Base-by-base conservation (phyloP, 92 coral and sea anemone genomes). In the Pocillopora meandrina region DNA sequence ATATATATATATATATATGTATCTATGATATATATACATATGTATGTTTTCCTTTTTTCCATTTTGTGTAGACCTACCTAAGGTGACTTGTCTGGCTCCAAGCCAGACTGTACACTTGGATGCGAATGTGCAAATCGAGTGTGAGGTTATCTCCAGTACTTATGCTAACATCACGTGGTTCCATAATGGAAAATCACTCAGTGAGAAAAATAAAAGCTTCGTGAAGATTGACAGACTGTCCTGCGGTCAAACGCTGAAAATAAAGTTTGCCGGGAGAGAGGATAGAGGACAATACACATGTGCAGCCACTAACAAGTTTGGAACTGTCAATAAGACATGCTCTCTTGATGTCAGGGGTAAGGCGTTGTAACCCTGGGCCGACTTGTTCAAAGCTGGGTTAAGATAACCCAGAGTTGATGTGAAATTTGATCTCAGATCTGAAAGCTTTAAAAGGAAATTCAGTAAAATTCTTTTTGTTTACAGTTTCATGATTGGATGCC, bases 261-360 rank as follows among this genome's bases (percentile, higher is more conserved):
- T 82, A 52, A 82, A 52, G 20, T 52, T 11, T 75, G 73, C 72
- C 0, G 56, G 10, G 71, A 42, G 31, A 12, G 49, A 12, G 8
- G 79, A 82, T 55, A 21, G 79, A 15, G 86, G 86, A 21, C 23
- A 61, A 61, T 72, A 82, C n/a, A 72, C 86, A 21, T 82, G 86
- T 56, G 42, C 16, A 21, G 79, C 73, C 12, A 59, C 72, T 36
- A 82, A 82, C 79, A 17, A 17, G 3, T 10, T 12, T 8, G 80
- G 73, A 23, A 74, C 15, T 21, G 34, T 47, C 16, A 73, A 36
- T 10, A 72, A 72, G 12, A 52, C 86, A 26, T 82, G 86, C 47
- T 1, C 12, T 62, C 64, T 82, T 47, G 18, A 14, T 19, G 79
- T 82, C 12, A 62, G 49, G 75, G 86, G 86, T 82, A 52, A n/a